A percentile compares a stretch with the other conserved stretches of the same genome.
Evolutionary conservation across 2,888 invertebrate genomes (phyloP).

Genomic region (Biston stratarius): DNA sequence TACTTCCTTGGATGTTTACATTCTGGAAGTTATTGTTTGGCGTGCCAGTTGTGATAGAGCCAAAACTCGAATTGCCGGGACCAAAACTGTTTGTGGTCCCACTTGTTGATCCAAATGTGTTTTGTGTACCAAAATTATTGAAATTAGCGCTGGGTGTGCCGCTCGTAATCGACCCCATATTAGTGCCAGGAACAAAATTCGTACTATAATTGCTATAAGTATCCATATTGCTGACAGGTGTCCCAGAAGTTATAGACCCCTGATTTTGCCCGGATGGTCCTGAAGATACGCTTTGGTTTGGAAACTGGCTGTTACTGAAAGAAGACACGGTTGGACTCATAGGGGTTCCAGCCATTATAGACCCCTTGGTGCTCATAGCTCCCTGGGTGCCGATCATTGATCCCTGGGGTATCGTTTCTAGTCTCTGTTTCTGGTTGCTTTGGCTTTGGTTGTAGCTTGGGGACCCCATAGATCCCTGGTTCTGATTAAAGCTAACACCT

Average conservation of each 20-base stretch:
- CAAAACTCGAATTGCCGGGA: slow-evolving; percentile 36
- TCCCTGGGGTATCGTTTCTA: slow-evolving; percentile 78
- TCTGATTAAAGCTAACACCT: slow-evolving; percentile 59
- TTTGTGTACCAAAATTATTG: slow-evolving; percentile 17
- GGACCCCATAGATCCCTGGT: slow-evolving; percentile 24
- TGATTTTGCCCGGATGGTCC: slow-evolving; percentile 13
- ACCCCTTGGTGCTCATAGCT: slow-evolving; percentile 62
- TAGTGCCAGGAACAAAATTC: slow-evolving; percentile 5
- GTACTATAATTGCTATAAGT: slow-evolving; percentile 21
- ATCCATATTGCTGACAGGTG: slow-evolving; percentile 34
- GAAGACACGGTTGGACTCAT: slow-evolving; percentile 50
- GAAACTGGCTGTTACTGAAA: slow-evolving; percentile 39
- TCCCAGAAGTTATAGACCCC: slow-evolving; percentile 55
- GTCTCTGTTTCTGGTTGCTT: slow-evolving; percentile 58
- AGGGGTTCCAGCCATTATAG: slow-evolving; percentile 50
- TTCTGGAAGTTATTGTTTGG: slow-evolving; percentile 38
- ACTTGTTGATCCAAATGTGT: slow-evolving; percentile 17
- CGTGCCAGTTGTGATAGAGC: slow-evolving; percentile 48
- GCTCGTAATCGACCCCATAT: slow-evolving; percentile 11
- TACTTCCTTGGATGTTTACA: slow-evolving; percentile 33
- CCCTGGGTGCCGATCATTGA: slow-evolving; percentile 67
- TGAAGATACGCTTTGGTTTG: slow-evolving; percentile 24
- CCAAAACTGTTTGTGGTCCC: slow-evolving; percentile 22
- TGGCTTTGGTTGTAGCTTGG: slow-evolving; percentile 51
- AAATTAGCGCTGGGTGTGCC: slow-evolving; percentile 12